Evolutionary conservation across 2,888 invertebrate genomes (phyloP), one percentile per base, ranked within the genome.

Genomic region (Eupithecia subfuscata): DNA sequence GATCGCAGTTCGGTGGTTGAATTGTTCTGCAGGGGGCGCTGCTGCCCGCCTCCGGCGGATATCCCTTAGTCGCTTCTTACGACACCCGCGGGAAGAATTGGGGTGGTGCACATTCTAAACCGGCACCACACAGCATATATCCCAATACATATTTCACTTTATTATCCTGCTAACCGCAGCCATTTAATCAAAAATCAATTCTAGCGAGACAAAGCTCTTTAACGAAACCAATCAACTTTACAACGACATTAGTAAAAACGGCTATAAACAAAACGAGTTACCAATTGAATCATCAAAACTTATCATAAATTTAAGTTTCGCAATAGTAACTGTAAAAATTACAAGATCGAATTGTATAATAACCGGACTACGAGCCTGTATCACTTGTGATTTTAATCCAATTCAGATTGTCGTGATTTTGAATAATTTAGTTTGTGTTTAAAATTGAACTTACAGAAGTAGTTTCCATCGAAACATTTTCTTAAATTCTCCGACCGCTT

Each of bases 321-420:
- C 86, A 88, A 88, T 84, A 76, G 79, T 80, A 81, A 82, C 79
- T 75, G 79, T 80, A 85, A 85, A 78, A 86, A 85, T 84, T 78
- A 81, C 83, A 81, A 84, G 85, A 85, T 89, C 84, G 84, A 87
- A 90, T 92, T 91, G 89, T 91, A 90, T 91, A 93, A 90, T 85
- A 82, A 78, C 83, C 83, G 90, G 90, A 56, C 90, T 88, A 88
- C 40, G n/a, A 18, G 56, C 48, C 71, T 74, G 16, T 65, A 11
- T 69, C 76, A 74, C 76, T 74, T 7, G 11, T 25, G 18, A 65
- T n/a, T 34, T 34, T 60, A 1, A 25, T 60, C 0, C 1, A 25
- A 14, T 60, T 25, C 22, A 25, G 22, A 25, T 6, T 60, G 25
- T 22, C 22, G 56, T 14, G 11, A n/a, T 34, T 63, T 40, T n/a